Percentiles rank a stretch among this genome's conserved stretches.
Evolutionary conservation across 2,113 vertebrate species (phyloP).

Genomic region (Donacobius atricapilla): DNA sequence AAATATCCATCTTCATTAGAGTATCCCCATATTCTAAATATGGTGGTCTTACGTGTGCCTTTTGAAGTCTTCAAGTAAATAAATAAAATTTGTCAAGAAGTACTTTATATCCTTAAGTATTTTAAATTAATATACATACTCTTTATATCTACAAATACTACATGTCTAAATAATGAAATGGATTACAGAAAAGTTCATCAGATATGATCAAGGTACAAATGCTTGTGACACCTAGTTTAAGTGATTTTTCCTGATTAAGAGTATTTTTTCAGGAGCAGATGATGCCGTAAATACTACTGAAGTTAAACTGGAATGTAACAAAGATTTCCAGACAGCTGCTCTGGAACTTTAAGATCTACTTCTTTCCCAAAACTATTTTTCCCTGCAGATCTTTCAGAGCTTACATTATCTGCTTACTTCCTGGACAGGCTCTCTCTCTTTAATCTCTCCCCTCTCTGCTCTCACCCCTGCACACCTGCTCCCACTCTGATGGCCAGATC

Average conservation of each 20-base stretch:
- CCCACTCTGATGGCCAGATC: neutral
- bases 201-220: neutral
- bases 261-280: neutral
- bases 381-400: neutral
- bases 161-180: neutral
- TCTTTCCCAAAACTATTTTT: neutral
- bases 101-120: neutral
- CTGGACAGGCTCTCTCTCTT: neutral
- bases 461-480: fast-evolving
- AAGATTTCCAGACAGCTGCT: neutral
- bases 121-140: neutral
- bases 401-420: neutral
- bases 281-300: neutral
- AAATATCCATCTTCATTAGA: neutral
- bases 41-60: fast-evolving
- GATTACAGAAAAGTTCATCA: neutral
- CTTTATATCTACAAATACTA: neutral
- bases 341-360: no score
- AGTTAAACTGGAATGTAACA: neutral
- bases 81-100: neutral
- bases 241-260: neutral
- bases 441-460: neutral
- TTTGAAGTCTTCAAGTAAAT: neutral
- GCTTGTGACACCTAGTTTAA: neutral
- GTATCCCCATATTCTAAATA: neutral